phyloP scores from a whole-genome alignment of 2,888 invertebrate genomes.

The Troides oblongomaculatus region DNA sequence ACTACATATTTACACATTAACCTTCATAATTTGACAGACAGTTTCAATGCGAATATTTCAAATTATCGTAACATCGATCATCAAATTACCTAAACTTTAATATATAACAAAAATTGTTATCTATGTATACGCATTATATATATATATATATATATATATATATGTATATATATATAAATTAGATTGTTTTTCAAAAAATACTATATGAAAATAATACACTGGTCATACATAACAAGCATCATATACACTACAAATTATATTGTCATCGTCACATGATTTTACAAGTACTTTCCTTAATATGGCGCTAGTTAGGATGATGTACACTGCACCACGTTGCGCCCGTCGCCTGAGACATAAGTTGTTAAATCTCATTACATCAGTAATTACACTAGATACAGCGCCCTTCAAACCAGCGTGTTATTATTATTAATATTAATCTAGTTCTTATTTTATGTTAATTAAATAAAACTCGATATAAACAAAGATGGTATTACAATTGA shows the following conservation, averaged over 20 bases:
- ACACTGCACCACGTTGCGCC: too few relatives aligned
- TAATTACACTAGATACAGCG: too few relatives aligned
- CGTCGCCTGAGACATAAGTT: too few relatives aligned
- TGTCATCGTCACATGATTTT: slow-evolving; percentile 68
- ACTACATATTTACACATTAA: slow-evolving; percentile 64
- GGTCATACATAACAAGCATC: neutral
- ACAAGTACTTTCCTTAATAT: slow-evolving; percentile 1
- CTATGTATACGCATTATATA: neutral
- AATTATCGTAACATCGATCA: slow-evolving; percentile 29
- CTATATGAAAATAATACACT: neutral
- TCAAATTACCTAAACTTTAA: neutral
- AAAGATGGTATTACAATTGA: too few relatives aligned
- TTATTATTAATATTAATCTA: too few relatives aligned
- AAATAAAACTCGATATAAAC: too few relatives aligned
- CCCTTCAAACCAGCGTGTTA: too few relatives aligned
- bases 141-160: neutral
- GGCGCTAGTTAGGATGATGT: too few relatives aligned
- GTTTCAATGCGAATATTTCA: slow-evolving; percentile 43
- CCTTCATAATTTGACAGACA: slow-evolving; percentile 66
- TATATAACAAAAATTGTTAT: neutral
- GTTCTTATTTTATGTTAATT: too few relatives aligned
- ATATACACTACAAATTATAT: slow-evolving; percentile 52
- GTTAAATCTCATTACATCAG: too few relatives aligned
- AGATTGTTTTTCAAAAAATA: neutral
- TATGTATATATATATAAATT: neutral